phyloP scores from a whole-genome alignment of 2,888 invertebrate genomes.

The Dascillus cervinus region DNA sequence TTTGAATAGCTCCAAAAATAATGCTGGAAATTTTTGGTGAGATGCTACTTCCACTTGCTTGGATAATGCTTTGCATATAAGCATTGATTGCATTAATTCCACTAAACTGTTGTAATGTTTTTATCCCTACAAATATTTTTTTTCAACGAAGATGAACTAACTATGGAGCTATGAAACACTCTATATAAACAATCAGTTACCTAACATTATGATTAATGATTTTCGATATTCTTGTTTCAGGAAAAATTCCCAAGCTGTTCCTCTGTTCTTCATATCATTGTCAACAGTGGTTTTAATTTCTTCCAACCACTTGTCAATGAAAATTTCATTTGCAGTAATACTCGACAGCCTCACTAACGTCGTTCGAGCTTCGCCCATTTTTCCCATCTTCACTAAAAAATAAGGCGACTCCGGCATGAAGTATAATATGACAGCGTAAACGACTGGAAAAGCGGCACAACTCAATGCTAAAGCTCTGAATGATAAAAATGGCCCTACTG shows the following conservation, averaged over 20 bases:
- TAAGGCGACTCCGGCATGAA: conserved; percentile 45
- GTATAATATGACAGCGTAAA: conserved; percentile 35
- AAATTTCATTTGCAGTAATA: conserved; percentile 33
- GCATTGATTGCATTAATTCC: conserved; percentile 53
- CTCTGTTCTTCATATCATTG: conserved; percentile 33
- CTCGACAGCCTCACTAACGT: conserved; percentile 30
- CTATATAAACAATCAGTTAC: conserved; percentile 6
- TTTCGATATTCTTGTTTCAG: conserved; percentile 14
- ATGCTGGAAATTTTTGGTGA: conserved; percentile 51
- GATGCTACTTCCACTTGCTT: conserved; percentile 45
- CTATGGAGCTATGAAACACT: not conserved
- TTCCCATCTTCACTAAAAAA: conserved; percentile 38
- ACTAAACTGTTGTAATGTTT: conserved; percentile 52
- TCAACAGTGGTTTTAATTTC: conserved; percentile 36
- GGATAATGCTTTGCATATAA: conserved; percentile 53
- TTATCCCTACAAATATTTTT: conserved; percentile 48
- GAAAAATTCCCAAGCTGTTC: conserved; percentile 33
- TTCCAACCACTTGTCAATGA: conserved; percentile 39
- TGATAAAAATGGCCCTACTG: conserved; percentile 35
- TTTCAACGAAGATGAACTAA: not conserved
- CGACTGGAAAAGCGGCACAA: conserved; percentile 30
- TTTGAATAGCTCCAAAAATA: conserved; percentile 52
- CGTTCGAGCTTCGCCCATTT: conserved; percentile 29
- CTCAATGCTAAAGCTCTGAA: conserved; percentile 34
- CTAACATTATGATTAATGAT: conserved; percentile 14